Evolutionary conservation across 2,888 invertebrate species (phyloP).

Genomic region (Eupsilia transversa): DNA sequence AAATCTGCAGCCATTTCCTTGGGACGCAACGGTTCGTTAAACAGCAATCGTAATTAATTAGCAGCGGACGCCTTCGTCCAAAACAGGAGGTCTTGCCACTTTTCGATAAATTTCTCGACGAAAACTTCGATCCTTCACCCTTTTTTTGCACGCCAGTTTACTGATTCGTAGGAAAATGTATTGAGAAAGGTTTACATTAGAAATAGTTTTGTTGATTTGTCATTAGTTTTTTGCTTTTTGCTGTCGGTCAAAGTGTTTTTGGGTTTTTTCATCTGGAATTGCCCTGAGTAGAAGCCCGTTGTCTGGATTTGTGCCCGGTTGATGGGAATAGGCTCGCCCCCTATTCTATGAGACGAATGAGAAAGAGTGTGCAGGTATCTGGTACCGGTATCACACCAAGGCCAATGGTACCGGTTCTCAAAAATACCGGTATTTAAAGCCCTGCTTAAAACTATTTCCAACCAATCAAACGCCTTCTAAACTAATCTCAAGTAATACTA

Average conservation of each 20-base stretch:
- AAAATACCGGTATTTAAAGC: too few species aligned
- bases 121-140: constrained; percentile 38
- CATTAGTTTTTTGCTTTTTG: background rate
- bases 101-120: constrained; percentile 68
- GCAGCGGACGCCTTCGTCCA: constrained; percentile 59
- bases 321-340: background rate
- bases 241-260: background rate
- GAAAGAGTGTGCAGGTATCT: too few species aligned
- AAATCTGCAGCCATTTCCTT: constrained; percentile 69
- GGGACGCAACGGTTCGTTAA: constrained; percentile 75
- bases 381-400: too few species aligned
- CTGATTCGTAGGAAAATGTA: background rate
- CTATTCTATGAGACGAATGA: too few species aligned
- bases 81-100: constrained; percentile 66
- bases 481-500: background rate
- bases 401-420: too few species aligned
- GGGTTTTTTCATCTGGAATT: background rate
- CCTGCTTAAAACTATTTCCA: background rate
- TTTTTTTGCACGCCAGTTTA: constrained; percentile 36
- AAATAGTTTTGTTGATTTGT: background rate
- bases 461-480: background rate
- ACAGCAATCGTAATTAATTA: constrained; percentile 81
- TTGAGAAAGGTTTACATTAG: background rate
- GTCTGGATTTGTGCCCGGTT: background rate
- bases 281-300: background rate